Evolutionary conservation across 2,113 vertebrate species (phyloP).

Genomic region (Platysternon megacephalum): DNA sequence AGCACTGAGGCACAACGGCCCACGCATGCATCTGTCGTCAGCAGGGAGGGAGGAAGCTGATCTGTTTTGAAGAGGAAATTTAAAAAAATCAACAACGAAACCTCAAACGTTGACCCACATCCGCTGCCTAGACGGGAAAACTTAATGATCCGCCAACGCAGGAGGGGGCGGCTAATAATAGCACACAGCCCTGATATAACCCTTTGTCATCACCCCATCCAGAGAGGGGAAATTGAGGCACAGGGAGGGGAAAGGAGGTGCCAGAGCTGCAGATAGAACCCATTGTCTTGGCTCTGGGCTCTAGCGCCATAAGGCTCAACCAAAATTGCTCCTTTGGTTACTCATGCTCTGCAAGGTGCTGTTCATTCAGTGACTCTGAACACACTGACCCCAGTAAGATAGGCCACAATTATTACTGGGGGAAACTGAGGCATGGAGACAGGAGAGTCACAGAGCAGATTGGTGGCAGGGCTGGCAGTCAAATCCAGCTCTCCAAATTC

Average conservation of each 20-base stretch:
- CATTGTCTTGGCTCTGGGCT: neutral
- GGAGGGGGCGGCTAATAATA: neutral
- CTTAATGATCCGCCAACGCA: neutral
- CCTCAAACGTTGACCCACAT: constrained; percentile 52
- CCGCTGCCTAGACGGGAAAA: constrained; percentile 15
- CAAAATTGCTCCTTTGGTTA: neutral
- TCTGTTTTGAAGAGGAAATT: constrained; percentile 57
- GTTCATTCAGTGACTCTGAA: neutral
- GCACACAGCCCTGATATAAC: neutral
- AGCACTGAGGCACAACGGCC: neutral
- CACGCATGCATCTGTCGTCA: constrained; percentile 30
- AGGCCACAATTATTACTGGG: neutral
- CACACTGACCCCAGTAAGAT: neutral
- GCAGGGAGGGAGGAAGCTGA: constrained; percentile 44
- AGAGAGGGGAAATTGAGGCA: neutral
- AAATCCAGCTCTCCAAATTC: neutral
- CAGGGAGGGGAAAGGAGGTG: neutral
- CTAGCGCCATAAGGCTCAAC: neutral
- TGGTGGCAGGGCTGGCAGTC: neutral
- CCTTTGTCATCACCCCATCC: neutral
- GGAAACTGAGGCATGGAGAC: neutral
- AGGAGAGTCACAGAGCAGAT: neutral
- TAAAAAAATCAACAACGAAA: neutral
- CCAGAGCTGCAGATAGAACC: neutral
- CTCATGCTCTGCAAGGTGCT: neutral